A percentile compares a stretch with the other conserved stretches of the same genome.
phyloP scores from a whole-genome alignment of 2,888 invertebrate genomes.

The Drosophila meridionalis region DNA sequence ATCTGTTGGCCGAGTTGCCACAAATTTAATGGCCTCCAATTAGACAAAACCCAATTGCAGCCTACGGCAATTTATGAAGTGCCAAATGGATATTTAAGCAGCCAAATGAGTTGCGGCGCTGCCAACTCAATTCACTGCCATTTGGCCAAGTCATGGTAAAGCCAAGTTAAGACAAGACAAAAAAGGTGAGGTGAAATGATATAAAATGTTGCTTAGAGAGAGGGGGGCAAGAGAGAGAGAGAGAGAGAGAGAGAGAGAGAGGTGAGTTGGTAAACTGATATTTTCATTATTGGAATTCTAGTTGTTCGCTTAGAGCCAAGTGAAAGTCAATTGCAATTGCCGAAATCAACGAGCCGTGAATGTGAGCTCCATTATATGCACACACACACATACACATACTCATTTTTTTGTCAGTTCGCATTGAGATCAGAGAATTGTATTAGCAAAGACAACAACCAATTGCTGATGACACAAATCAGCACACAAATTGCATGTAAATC shows the following conservation, averaged over 20 bases:
- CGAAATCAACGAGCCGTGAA: constrained; percentile 44
- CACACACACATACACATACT: neutral
- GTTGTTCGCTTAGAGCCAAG: constrained; percentile 11
- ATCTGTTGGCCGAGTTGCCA: constrained; percentile 50
- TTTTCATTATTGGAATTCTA: constrained; percentile 7
- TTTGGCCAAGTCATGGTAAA: constrained; percentile 31
- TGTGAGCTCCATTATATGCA: constrained; percentile 13
- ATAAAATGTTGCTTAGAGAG: constrained; percentile 29
- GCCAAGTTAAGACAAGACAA: constrained; percentile 3
- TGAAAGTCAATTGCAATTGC: constrained; percentile 49
- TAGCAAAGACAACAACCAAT: constrained; percentile 62
- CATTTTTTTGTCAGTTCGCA: constrained; percentile 23
- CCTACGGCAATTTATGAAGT: constrained; percentile 65
- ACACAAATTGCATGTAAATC: constrained; percentile 63
- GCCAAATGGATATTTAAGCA: constrained; percentile 67
- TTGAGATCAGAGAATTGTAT: constrained; percentile 44
- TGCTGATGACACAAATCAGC: constrained; percentile 58
- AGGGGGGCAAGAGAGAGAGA: neutral
- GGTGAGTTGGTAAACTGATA: neutral
- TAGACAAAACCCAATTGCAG: constrained; percentile 63
- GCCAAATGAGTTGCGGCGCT: constrained; percentile 37
- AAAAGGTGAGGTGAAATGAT: neutral
- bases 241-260: constrained; percentile 23
- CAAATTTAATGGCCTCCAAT: constrained; percentile 68
- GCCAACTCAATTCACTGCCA: constrained; percentile 42